Base-by-base conservation (phyloP, 2,797 vertebrate genomes). In the Manis javanica region DNA sequence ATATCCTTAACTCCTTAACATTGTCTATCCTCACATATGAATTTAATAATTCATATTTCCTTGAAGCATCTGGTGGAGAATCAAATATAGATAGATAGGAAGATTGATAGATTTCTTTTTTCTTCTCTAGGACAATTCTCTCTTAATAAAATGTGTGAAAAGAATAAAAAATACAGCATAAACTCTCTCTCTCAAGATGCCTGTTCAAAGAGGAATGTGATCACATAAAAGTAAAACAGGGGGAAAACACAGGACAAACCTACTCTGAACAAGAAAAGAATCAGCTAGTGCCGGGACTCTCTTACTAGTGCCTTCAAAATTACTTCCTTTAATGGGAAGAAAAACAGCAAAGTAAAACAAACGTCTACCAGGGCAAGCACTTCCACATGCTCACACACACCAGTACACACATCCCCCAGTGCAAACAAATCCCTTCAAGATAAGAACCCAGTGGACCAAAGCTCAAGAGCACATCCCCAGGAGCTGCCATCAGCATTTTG, bases 401-500 rank as follows among this genome's bases (percentile, higher is more conserved):
- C 77, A 15, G 53, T 18, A n/a, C 24, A 64, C 57, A 61, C 5
- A 84, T 4, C 29, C 51, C 24, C 29, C 16, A n/a, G 9, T 24
- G 34, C 61, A 92, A 88, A 96, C 31, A 95, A 95, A 95, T 1
- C 3, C 0, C 42, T 68, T 66, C 39, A 94, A 72, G 91, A 93
- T 96, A 97, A 87, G 97, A 98, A 93, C 81, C 42, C 34, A 97
- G 86, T 93, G 69, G 75, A 42, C 29, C 57, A 26, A 63, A 89
- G 91, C 39, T 79, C 64, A 94, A 96, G 71, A 74, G 34, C 21
- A 90, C 39, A 7, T 87, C 95, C 85, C 85, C 34, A 82, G 74
- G 69, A 97, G 91, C 55, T 96, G 69, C 23, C 96, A 90, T 91
- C 87, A 97, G 94, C 96, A 90, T 78, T 96, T 88, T 87, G 53